phyloP scores from a whole-genome alignment of 1,140 invertebrate species.

The Araneus ventricosus region DNA sequence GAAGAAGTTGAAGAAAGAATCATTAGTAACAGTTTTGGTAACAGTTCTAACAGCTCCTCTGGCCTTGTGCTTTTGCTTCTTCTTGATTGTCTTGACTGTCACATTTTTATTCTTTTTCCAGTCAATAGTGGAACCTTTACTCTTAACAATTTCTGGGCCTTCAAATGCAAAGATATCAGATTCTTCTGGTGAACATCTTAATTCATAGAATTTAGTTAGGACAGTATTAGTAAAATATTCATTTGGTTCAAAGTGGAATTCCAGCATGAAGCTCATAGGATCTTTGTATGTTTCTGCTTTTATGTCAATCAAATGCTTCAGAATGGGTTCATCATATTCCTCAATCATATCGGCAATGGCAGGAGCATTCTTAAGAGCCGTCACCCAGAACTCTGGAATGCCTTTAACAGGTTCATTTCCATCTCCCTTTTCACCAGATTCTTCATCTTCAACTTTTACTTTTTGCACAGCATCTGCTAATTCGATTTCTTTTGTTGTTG shows the following conservation, averaged over 20 bases:
- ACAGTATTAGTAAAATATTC: slow-evolving; percentile 97
- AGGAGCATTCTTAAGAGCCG: slow-evolving; percentile 96
- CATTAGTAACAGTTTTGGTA: slow-evolving; percentile 91
- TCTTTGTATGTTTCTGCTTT: slow-evolving; percentile 86
- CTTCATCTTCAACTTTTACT: slow-evolving; percentile 74
- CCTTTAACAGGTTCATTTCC: slow-evolving; percentile 83
- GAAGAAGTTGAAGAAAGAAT: slow-evolving; percentile 99
- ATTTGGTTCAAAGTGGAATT: slow-evolving; percentile 97
- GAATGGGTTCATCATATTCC: slow-evolving; percentile 96
- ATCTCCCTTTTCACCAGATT: background rate
- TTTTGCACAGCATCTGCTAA: too few relatives aligned
- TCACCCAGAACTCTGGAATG: slow-evolving; percentile 98
- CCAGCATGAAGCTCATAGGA: slow-evolving; percentile 88
- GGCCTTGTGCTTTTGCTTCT: slow-evolving; percentile 99
- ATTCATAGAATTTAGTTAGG: slow-evolving; percentile 96
- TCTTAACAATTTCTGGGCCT: slow-evolving; percentile 99
- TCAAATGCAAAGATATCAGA: slow-evolving; percentile 97
- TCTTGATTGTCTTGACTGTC: slow-evolving; percentile 97
- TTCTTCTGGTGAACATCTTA: slow-evolving; percentile 95
- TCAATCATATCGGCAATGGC: slow-evolving; percentile 95
- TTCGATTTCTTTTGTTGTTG: too few relatives aligned
- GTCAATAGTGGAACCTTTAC: slow-evolving; percentile 91
- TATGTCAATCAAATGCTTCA: slow-evolving; percentile 95
- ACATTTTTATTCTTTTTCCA: slow-evolving; percentile 99
- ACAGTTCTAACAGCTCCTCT: slow-evolving; percentile 94